A percentile compares a stretch with the other conserved stretches of the same genome.
Conservation (phyloP, 2,888 invertebrate genomes). For the Mactromeris polynyma region DNA sequence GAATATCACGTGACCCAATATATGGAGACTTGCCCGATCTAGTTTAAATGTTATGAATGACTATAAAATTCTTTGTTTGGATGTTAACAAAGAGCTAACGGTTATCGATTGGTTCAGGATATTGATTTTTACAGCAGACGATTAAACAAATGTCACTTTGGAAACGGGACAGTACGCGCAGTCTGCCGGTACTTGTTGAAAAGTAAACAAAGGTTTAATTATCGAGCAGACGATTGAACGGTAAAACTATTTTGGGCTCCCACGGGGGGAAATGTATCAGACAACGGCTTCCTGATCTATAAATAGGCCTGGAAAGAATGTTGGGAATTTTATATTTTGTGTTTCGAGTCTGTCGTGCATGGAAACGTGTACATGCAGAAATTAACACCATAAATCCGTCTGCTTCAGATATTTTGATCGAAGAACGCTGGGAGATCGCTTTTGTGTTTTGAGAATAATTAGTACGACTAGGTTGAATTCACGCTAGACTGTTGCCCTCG, state of each 20-base stretch:
- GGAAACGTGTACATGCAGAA: conserved; percentile 9
- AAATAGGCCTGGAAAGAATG: conserved; percentile 31
- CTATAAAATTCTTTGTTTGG: conserved; percentile 42
- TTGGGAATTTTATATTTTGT: conserved; percentile 25
- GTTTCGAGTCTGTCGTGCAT: neutral
- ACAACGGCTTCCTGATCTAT: conserved; percentile 1
- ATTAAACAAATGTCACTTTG: conserved; percentile 30
- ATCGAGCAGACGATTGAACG: conserved; percentile 33
- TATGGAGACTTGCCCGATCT: conserved; percentile 39
- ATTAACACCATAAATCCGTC: neutral
- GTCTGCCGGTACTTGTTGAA: conserved; percentile 25
- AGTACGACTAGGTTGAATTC: neutral
- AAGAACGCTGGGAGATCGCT: neutral
- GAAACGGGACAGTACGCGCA: neutral
- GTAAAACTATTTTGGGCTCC: conserved; percentile 26
- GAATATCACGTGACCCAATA: conserved; percentile 38
- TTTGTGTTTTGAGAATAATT: neutral
- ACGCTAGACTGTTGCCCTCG: conserved; percentile 5
- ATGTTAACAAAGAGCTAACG: conserved; percentile 30
- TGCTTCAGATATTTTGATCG: neutral
- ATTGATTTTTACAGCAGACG: conserved; percentile 35
- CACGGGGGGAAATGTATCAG: neutral
- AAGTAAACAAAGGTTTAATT: conserved; percentile 13
- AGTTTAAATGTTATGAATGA: conserved; percentile 37
- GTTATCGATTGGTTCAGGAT: neutral